Conservation (phyloP, 2,888 invertebrate species). For the Nematopogon swammerdamellus region DNA sequence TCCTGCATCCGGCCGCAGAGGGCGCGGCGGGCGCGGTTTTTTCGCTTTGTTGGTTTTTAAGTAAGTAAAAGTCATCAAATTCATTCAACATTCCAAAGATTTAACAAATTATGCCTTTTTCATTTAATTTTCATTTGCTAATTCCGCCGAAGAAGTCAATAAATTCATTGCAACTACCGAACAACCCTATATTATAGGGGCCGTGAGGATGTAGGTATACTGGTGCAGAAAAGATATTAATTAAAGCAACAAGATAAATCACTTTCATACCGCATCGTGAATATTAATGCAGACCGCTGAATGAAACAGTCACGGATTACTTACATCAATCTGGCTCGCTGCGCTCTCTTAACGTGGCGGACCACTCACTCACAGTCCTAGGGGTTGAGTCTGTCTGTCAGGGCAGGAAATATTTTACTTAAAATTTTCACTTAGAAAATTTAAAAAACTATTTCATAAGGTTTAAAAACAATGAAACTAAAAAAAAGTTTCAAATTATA, state of each 20-base stretch:
- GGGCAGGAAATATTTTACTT: too few species aligned
- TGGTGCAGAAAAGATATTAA: neutral
- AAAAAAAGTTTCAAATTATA: too few species aligned
- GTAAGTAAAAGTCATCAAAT: too few species aligned
- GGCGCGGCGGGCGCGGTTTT: too few species aligned
- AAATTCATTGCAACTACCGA: neutral
- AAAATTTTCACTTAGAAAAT: too few species aligned
- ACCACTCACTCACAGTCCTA: neutral
- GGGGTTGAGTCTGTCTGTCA: too few species aligned
- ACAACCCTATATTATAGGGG: neutral
- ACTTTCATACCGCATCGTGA: neutral
- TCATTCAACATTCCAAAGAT: too few species aligned
- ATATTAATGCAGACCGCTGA: neutral
- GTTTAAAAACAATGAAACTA: too few species aligned
- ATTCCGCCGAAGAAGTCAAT: neutral
- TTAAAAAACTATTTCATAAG: too few species aligned
- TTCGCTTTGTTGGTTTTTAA: too few species aligned
- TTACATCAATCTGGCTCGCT: neutral
- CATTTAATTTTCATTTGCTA: neutral
- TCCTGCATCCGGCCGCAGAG: too few species aligned
- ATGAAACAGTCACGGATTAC: neutral
- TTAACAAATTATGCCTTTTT: too few species aligned
- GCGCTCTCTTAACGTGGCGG: neutral
- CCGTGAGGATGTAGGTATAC: neutral
- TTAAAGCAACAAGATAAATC: neutral